These are phyloP conservation scores for Orbicella faveolata DNA, from an alignment of 64 coral and sea anemone genomes.

Conservation along the genomic window DNA sequence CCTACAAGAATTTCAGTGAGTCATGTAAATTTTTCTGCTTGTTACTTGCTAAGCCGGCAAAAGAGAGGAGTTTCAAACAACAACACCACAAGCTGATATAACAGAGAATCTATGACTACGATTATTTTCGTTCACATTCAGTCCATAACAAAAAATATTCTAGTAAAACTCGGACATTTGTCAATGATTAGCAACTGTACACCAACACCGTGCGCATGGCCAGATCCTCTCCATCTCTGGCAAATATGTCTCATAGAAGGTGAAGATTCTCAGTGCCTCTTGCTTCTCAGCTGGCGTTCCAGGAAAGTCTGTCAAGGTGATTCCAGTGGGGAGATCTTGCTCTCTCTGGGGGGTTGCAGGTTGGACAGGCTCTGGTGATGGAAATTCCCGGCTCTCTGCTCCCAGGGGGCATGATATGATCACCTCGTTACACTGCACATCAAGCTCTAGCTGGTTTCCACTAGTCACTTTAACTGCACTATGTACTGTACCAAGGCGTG, in stretches of 20 bases:
- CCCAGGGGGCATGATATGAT: slow-evolving; percentile 9
- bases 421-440: slow-evolving; percentile 25
- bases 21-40: too few species aligned
- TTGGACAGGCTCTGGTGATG: background rate
- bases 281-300: slow-evolving; percentile 27
- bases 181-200: too few species aligned
- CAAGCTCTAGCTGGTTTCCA: slow-evolving; percentile 20
- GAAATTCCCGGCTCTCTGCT: background rate
- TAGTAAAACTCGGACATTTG: too few species aligned
- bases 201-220: too few species aligned
- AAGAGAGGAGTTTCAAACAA: too few species aligned
- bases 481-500: slow-evolving; percentile 34
- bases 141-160: too few species aligned
- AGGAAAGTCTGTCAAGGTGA: slow-evolving; percentile 46
- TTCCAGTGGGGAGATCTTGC: slow-evolving; percentile 19
- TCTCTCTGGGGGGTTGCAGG: background rate
- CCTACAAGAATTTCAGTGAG: too few species aligned
- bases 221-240: background rate
- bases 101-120: too few species aligned
- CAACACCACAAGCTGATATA: too few species aligned
- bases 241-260: slow-evolving; percentile 42
- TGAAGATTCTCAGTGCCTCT: slow-evolving; percentile 32
- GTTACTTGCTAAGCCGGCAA: too few species aligned
- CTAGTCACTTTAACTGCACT: slow-evolving; percentile 5
- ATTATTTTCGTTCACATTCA: too few species aligned